Base-by-base conservation (phyloP, 1,140 invertebrate genomes). In the Ylistrum balloti region DNA sequence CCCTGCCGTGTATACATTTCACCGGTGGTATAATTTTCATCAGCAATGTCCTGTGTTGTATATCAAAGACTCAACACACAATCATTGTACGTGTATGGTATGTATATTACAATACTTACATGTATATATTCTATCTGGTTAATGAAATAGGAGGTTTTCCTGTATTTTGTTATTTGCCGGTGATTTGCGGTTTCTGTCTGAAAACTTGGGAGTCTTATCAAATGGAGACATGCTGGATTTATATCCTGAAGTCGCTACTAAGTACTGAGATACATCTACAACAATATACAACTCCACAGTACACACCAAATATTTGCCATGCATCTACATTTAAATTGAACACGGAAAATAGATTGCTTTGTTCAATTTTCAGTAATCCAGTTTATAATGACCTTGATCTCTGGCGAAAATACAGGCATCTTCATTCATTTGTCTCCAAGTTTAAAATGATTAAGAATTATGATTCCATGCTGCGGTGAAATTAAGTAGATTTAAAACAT, bases 131-230 rank as follows among this genome's bases (percentile, higher is more conserved):
- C 56, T 74, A 28, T 74, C 56, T 74, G 2, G 56, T 74, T 28
- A 74, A 74, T 74, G 56, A 56, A 56, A 56, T 56, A 22, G 0
- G 22, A 28, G 56, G 56, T n/a, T 74, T 74, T 74, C 56, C 56
- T 74, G 56, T 74, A 28, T 74, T 17, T 5, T 74, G 17, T 74
- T 74, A 74, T 74, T 74, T 74, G 56, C 56, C 56, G 56, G 56
- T 28, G 56, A 74, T 74, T 74, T 74, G 56, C 56, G 56, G 56
- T 74, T 74, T 74, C 56, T 74, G 22, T 28, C 56, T 28, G 56
- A 45, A 45, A 45, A 45, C 41, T 45, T 45, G 41, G 41, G 41
- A 74, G 56, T 74, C 56, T 74, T 74, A 74, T 74, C 56, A 74
- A 74, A 74, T 74, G 56, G 56, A 74, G 5, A 74, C 56, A 74